These are phyloP conservation scores for Nothoprocta pentlandii DNA, from an alignment of 2,113 vertebrate genomes.

Conservation along the genomic window DNA sequence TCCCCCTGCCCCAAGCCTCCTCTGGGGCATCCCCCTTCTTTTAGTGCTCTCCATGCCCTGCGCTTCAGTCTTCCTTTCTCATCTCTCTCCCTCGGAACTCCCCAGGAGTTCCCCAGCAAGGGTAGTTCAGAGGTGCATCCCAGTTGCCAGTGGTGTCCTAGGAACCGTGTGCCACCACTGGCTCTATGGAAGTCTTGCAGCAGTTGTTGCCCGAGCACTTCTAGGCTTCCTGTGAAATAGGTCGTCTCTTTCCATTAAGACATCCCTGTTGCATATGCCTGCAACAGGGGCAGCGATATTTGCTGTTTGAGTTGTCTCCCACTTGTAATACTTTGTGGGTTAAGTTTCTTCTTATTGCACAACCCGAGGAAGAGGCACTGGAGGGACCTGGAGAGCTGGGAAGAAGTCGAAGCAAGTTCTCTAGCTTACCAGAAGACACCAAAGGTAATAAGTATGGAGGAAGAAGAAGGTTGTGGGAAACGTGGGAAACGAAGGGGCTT, in stretches of 20 bases:
- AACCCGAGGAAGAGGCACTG: background rate
- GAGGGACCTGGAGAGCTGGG: background rate
- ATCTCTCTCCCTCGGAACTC: fast-evolving
- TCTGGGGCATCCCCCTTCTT: fast-evolving
- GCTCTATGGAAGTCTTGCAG: background rate
- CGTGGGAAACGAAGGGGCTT: background rate
- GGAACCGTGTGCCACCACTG: background rate
- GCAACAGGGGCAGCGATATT: background rate
- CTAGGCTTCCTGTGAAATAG: background rate
- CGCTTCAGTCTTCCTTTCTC: background rate
- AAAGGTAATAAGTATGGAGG: background rate
- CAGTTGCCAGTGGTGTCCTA: background rate
- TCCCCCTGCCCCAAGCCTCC: background rate
- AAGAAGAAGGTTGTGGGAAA: background rate
- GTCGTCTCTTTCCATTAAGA: background rate
- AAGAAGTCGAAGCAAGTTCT: background rate
- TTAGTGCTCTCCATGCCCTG: fast-evolving
- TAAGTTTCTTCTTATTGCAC: background rate
- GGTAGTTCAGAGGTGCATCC: background rate
- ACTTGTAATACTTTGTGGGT: background rate
- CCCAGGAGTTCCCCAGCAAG: background rate
- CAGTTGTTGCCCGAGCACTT: slow-evolving; percentile 14
- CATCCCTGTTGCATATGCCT: too few species aligned
- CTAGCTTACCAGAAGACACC: background rate
- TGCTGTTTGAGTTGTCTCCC: background rate